Percentiles rank a stretch among this genome's conserved stretches.
These are phyloP conservation scores for Apodemus sylvaticus DNA, from an alignment of 2,113 vertebrate genomes.

Conservation along the genomic window DNA sequence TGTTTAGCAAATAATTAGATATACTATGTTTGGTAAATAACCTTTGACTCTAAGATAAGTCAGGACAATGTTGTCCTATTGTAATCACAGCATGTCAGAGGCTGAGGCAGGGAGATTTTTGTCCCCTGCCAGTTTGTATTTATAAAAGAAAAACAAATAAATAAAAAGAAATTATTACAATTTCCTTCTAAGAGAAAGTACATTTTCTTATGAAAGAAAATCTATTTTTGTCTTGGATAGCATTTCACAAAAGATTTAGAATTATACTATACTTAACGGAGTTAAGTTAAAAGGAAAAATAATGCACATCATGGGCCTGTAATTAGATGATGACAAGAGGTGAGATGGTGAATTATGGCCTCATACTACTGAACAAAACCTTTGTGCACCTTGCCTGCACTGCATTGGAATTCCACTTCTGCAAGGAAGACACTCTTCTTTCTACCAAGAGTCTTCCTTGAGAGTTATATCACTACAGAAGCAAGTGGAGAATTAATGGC, in stretches of 20 bases:
- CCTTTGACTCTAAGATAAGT: not conserved
- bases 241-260: not conserved
- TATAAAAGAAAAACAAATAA: not conserved
- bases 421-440: not conserved
- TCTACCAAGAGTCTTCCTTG: not conserved
- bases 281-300: not conserved
- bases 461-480: not conserved
- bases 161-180: not conserved
- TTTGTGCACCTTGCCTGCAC: not conserved
- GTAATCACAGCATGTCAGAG: not conserved
- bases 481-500: not conserved
- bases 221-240: not conserved
- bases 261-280: not conserved
- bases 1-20: not conserved
- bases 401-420: conserved; percentile 3
- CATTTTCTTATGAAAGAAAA: not conserved
- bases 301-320: not conserved
- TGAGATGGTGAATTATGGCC: not conserved
- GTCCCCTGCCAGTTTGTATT: not conserved
- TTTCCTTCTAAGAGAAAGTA: not conserved
- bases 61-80: fast-evolving
- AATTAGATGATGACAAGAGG: not conserved
- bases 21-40: not conserved
- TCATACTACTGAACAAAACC: not conserved
- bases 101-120: not conserved